phyloP scores from a whole-genome alignment of 1,140 invertebrate genomes.

The Trichogramma pretiosum region DNA sequence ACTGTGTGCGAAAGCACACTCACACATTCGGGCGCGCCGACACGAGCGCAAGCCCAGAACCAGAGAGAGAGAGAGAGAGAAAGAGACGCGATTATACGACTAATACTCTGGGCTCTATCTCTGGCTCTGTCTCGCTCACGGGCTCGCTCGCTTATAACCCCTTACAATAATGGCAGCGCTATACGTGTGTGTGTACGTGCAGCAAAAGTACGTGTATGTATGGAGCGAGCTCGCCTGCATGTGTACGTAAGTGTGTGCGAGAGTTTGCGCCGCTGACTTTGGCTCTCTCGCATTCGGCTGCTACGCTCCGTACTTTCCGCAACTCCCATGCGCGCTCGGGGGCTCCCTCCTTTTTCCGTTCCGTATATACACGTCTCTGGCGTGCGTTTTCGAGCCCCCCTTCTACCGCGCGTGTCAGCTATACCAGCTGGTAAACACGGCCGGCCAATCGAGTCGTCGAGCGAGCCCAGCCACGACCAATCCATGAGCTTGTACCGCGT shows the following conservation, averaged over 20 bases:
- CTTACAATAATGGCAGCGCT: constrained; percentile 55
- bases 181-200: no score
- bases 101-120: no score
- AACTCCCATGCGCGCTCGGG: no score
- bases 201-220: no score
- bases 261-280: not conserved
- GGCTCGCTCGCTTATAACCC: constrained; percentile 45
- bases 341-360: no score
- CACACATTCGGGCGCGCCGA: not conserved
- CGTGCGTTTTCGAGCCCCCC: constrained; percentile 20
- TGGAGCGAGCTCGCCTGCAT: not conserved
- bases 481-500: constrained; percentile 31
- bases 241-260: not conserved
- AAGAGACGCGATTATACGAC: no score
- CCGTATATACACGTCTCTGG: no score
- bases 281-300: constrained; percentile 15
- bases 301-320: constrained; percentile 28
- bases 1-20: not conserved
- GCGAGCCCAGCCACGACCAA: constrained; percentile 35
- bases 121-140: not conserved
- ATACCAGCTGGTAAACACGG: constrained; percentile 47
- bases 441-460: constrained; percentile 36
- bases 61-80: not conserved
- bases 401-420: constrained; percentile 28
- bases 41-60: not conserved